Percentiles rank a stretch among this genome's conserved stretches.
Evolutionary conservation across 1,140 invertebrate genomes (phyloP).

Genomic region (Oreohelix idahoensis): DNA sequence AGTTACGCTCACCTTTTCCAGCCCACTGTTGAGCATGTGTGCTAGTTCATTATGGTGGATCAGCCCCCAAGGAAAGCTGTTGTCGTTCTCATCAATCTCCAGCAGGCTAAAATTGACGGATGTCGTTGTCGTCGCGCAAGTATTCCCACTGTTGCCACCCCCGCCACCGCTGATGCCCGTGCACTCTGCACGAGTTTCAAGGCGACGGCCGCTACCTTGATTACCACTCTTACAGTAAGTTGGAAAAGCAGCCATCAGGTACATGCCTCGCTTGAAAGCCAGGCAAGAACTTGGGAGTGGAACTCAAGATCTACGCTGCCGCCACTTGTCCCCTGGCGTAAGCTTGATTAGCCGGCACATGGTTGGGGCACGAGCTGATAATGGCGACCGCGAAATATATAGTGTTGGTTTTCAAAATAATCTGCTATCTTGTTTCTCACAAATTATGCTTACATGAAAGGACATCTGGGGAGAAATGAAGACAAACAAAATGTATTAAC

Average conservation of each 20-base stretch:
- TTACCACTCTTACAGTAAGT: constrained; percentile 7
- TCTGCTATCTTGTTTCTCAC: neutral
- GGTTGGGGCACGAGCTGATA: neutral
- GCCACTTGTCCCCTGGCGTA: constrained; percentile 24
- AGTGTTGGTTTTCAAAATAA: neutral
- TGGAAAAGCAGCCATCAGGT: constrained; percentile 31
- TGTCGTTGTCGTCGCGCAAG: neutral
- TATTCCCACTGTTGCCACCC: neutral
- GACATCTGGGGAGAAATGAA: neutral
- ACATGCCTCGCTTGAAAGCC: constrained; percentile 1
- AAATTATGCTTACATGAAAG: neutral
- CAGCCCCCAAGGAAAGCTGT: constrained; percentile 45
- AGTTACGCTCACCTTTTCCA: constrained; percentile 52
- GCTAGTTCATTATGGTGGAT: constrained; percentile 49
- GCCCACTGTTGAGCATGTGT: constrained; percentile 48
- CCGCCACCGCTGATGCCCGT: neutral
- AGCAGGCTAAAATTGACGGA: constrained; percentile 13
- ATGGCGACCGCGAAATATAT: neutral
- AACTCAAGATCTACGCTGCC: neutral
- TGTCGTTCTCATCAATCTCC: constrained; percentile 46
- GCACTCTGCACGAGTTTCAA: neutral
- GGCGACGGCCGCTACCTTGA: neutral
- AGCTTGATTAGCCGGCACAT: constrained; percentile 10
- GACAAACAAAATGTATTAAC: too few relatives aligned
- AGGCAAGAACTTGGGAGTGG: neutral